These are phyloP conservation scores for Therioaphis trifolii DNA, from an alignment of 2,888 invertebrate genomes.

Conservation along the genomic window DNA sequence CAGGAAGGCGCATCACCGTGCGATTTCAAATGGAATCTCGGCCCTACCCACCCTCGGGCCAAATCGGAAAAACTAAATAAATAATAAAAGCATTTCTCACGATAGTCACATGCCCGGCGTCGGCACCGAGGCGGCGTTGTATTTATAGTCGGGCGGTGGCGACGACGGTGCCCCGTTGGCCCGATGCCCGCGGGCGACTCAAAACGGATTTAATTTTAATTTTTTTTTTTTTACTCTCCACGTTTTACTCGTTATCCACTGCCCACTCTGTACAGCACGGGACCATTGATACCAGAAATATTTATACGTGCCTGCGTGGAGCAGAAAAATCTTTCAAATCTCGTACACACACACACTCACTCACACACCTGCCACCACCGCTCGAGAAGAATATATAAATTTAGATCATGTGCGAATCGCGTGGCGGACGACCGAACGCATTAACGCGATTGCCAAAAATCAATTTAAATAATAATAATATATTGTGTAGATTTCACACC, in stretches of 20 bases:
- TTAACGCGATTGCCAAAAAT: slow-evolving; percentile 49
- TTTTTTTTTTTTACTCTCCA: neutral
- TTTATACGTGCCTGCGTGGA: neutral
- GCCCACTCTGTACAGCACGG: slow-evolving; percentile 10
- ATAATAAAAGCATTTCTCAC: neutral
- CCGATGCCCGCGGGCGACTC: slow-evolving; percentile 29
- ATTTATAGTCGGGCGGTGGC: slow-evolving; percentile 46
- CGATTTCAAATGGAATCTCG: neutral
- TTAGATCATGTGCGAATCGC: slow-evolving; percentile 34
- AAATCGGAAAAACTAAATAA: neutral
- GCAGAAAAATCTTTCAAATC: neutral
- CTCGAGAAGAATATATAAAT: slow-evolving; percentile 24
- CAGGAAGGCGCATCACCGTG: too few species aligned
- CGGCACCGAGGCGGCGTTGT: neutral
- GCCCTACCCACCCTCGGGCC: neutral
- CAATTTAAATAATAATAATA: slow-evolving; percentile 33
- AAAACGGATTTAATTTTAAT: slow-evolving; percentile 55
- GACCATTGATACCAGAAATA: slow-evolving; percentile 39
- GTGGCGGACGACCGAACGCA: neutral
- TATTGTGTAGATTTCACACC: neutral
- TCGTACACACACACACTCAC: neutral
- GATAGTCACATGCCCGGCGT: neutral
- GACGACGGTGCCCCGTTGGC: slow-evolving; percentile 25
- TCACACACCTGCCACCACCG: slow-evolving; percentile 1
- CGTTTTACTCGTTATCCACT: neutral